Conservation (phyloP, 1,140 invertebrate genomes). For the Brachionus sp. region DNA sequence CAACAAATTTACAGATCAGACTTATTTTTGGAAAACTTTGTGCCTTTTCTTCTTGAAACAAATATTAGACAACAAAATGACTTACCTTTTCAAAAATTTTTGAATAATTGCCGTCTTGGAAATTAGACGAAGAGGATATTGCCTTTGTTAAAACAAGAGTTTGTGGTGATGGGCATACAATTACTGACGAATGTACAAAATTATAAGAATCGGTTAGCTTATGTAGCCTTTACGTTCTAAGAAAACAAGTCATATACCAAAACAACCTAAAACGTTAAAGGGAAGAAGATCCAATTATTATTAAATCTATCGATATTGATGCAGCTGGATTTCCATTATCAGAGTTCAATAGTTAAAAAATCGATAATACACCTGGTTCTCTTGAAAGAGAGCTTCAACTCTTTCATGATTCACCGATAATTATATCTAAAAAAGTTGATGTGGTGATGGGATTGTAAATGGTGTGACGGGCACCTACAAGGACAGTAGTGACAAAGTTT, state of each 20-base stretch:
- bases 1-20: neutral
- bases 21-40: neutral
- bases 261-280: neutral
- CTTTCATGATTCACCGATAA: neutral
- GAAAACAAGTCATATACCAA: neutral
- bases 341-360: constrained; percentile 11
- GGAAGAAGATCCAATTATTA: neutral
- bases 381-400: constrained; percentile 4
- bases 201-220: neutral
- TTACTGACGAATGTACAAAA: neutral
- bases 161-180: neutral
- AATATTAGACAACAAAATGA: neutral
- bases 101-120: neutral
- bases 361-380: neutral
- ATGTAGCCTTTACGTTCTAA: neutral
- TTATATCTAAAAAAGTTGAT: neutral
- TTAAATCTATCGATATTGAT: neutral
- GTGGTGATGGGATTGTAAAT: constrained; percentile 4
- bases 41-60: constrained; percentile 11
- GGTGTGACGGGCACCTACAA: neutral
- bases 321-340: neutral
- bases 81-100: constrained; percentile 2
- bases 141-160: neutral
- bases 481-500: constrained; percentile 4
- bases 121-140: neutral